Evolutionary conservation across 2,113 vertebrate genomes (phyloP).

Genomic region (Rhinolophus ferrumequinum): DNA sequence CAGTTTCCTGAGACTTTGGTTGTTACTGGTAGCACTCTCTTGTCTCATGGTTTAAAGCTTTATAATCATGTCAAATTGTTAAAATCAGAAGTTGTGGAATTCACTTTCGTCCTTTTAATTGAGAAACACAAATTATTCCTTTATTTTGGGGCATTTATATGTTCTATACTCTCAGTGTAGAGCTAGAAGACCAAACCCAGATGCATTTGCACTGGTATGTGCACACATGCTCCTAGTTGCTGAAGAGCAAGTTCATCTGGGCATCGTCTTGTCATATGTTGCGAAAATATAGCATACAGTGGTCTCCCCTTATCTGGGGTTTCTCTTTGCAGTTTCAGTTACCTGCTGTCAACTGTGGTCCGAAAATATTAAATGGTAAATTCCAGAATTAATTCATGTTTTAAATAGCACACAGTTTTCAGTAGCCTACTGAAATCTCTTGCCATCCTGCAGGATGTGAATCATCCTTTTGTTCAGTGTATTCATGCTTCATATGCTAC

Average conservation of each 20-base stretch:
- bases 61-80: background rate
- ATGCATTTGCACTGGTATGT: background rate
- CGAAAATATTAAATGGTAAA: background rate
- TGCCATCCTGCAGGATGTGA: too few species aligned
- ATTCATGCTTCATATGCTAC: background rate
- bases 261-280: background rate
- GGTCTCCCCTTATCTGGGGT: background rate
- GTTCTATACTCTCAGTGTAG: background rate
- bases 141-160: slow-evolving; percentile 22
- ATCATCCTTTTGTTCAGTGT: background rate
- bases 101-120: slow-evolving; percentile 8
- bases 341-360: background rate
- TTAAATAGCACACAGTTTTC: background rate
- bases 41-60: background rate
- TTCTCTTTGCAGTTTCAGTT: background rate
- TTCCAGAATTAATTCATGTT: background rate
- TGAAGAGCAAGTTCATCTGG: background rate
- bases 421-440: background rate
- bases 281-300: background rate
- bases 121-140: background rate
- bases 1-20: background rate
- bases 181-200: background rate
- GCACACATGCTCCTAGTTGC: background rate
- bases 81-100: background rate
- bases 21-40: background rate